Evolutionary conservation across 2,113 vertebrate genomes (phyloP), one percentile per base, ranked within the genome.

Genomic region (Dendropsophus ebraccatus): DNA sequence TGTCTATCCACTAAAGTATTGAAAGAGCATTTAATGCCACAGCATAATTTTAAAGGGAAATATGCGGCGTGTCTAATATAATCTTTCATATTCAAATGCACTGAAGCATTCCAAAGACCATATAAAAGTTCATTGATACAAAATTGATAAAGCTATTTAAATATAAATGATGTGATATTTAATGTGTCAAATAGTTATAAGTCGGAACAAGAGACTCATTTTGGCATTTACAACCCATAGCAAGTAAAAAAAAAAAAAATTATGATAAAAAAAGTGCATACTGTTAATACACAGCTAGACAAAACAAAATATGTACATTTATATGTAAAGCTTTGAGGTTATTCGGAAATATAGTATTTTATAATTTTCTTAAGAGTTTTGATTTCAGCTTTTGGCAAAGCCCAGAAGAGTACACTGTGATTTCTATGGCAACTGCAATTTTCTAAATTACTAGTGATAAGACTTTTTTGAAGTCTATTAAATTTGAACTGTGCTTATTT

Each of bases 391-490:
- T 72, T 79, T 81, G 62, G 77, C 54, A 62, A 21, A 37, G 67
- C 37, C 30, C 6, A 35, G 67, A 58, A 69, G 54, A 87, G 65
- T 87, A 30, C 69, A 49, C 54, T 30, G 77, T 74, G 67, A 87
- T 87, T 87, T 87, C 85, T 56, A 87, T 81, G 54, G 85, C 50
- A 87, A 87, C 77, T 52, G 52, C 85, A 87, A 81, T 86, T 86
- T 86, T 86, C 77, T 35, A 86, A 86, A 81, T 81, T 81, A 81
- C 67, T 86, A 81, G 77, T 73, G 84, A 81, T 81, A 86, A 81
- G 67, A 47, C 37, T 74, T 86, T 77, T 87, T 87, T 73, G 25
- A 74, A 62, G 73, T 72, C 75, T 81, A 81, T 81, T 81, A 87
- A 87, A 81, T 73, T 56, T 74, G 78, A 87, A 81, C 77, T 81